A percentile compares a stretch with the other conserved stretches of the same genome.
Evolutionary conservation across 2,797 vertebrate species (phyloP).

Genomic region (Loris lydekkerianus): DNA sequence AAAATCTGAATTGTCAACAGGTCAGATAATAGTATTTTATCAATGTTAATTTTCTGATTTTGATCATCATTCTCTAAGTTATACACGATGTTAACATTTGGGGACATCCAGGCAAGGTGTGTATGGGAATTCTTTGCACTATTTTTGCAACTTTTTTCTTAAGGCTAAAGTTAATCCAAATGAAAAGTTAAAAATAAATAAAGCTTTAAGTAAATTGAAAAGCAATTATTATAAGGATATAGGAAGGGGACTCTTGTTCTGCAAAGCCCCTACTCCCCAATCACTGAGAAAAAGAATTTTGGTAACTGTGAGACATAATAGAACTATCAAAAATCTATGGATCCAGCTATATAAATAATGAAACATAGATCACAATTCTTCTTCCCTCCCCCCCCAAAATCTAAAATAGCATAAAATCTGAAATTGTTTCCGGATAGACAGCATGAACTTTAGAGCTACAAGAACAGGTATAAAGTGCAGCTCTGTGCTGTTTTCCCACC

Average conservation of each 20-base stretch:
- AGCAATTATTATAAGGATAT: not conserved
- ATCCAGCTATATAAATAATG: slow-evolving; percentile 3
- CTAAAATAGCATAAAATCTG: not conserved
- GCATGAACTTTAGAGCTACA: not conserved
- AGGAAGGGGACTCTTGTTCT: not conserved
- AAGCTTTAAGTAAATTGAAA: not conserved
- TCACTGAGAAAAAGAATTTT: not conserved
- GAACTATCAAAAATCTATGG: not conserved
- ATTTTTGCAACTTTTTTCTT: not conserved
- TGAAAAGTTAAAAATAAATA: slow-evolving; percentile 47
- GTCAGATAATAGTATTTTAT: not conserved
- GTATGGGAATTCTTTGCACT: not conserved
- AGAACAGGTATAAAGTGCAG: not conserved
- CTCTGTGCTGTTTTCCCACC: not conserved
- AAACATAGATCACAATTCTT: not conserved
- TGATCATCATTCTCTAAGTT: not conserved
- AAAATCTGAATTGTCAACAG: not conserved
- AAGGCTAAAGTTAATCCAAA: slow-evolving; percentile 31
- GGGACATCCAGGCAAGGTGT: not conserved
- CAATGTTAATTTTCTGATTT: not conserved
- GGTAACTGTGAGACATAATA: not conserved
- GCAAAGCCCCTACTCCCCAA: not conserved
- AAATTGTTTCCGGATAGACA: not conserved
- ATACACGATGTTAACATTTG: not conserved
- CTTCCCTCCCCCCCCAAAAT: too few species aligned